Evolutionary conservation across 2,888 invertebrate genomes (phyloP), one percentile per base, ranked within the genome.

Genomic region (Loripinus fragilis): DNA sequence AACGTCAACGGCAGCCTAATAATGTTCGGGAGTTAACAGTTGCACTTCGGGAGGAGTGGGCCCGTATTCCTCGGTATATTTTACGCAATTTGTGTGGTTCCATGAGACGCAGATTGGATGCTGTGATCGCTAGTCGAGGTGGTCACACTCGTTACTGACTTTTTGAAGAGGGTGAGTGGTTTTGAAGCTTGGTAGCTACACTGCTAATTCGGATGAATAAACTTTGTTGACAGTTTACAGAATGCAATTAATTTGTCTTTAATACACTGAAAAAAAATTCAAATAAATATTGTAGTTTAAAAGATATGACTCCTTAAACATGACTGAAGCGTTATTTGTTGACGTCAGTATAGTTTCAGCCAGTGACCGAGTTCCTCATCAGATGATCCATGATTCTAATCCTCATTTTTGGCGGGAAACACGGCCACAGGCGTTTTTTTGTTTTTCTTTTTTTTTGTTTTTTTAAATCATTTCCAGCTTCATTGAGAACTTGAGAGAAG

Each of bases 41-140:
- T 38, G 66, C 66, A 38, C 66, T 33, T 38, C 38, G 41, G 33
- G 66, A 66, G 23, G 66, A 38, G 41, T 66, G 66, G 66, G 66
- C 23, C 15, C 66, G 66, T 66, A 66, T 66, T 20, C 66, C 66
- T 35, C 66, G 66, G 23, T 66, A 35, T n/a, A 35, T 66, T 38
- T 38, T 66, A 8, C 12, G 38, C 7, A 33, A 66, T 35, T 38
- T 35, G 17, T 66, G 66, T 8, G 10, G 41, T n/a, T 66, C 35
- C 12, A 66, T 66, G 66, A 33, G 38, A 23, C 66, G 66, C 41
- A 33, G 66, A 35, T 41, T 66, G 12, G 35, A 38, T 20, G 66
- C 66, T 38, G 66, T 66, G 23, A 35, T 35, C 17, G 66, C 33
- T 23, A 66, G 23, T 23, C 33, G 41, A 15, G 66, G 66, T 23